phyloP scores from a whole-genome alignment of 2,888 invertebrate species.

The Drosophila peninsularis region DNA sequence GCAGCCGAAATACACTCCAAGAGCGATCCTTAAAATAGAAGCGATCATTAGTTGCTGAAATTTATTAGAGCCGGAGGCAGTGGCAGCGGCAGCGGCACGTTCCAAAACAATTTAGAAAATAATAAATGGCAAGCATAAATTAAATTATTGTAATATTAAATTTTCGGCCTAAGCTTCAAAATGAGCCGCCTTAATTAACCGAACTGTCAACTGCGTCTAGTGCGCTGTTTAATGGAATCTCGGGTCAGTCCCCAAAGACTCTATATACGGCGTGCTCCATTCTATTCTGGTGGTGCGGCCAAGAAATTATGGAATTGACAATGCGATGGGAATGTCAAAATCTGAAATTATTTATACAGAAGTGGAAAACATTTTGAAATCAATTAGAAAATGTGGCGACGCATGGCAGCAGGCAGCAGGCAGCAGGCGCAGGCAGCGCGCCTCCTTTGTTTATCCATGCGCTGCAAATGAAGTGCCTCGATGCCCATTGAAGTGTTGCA shows the following conservation, averaged over 20 bases:
- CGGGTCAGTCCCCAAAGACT: conserved; percentile 33
- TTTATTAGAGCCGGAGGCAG: conserved; percentile 55
- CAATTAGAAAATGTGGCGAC: conserved; percentile 83
- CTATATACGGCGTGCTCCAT: conserved; percentile 5
- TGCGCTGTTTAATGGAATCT: conserved; percentile 68
- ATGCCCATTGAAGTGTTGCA: conserved; percentile 57
- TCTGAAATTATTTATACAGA: conserved; percentile 81
- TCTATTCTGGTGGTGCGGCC: conserved; percentile 22
- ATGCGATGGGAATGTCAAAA: conserved; percentile 76
- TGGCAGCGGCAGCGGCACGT: conserved; percentile 74
- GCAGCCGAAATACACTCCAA: conserved; percentile 24
- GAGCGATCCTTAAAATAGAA: conserved; percentile 55
- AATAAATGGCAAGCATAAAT: conserved; percentile 83
- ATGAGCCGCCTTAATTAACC: conserved; percentile 60
- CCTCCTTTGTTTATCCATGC: conserved; percentile 70
- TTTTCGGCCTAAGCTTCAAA: conserved; percentile 57
- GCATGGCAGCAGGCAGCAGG: conserved; percentile 74
- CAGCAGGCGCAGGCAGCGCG: conserved; percentile 38
- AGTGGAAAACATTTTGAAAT: conserved; percentile 81
- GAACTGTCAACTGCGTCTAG: conserved; percentile 53
- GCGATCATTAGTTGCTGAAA: conserved; percentile 63
- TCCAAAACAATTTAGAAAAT: conserved; percentile 83
- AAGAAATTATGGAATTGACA: conserved; percentile 63
- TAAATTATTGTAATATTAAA: conserved; percentile 82
- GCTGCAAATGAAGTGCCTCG: conserved; percentile 75